These are phyloP conservation scores for Melanostoma scalare DNA, from an alignment of 2,888 invertebrate genomes.

Conservation along the genomic window DNA sequence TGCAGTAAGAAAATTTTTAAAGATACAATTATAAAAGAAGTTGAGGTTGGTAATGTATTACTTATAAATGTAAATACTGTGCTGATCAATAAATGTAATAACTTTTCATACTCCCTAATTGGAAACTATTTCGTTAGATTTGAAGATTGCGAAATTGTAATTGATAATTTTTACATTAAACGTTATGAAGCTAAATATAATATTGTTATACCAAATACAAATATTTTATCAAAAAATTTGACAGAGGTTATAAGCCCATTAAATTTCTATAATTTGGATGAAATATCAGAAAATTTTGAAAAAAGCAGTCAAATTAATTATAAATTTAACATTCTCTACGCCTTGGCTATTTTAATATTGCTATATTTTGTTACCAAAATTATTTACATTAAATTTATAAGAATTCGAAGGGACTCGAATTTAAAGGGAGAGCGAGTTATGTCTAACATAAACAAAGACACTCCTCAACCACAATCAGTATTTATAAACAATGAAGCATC, in stretches of 20 bases:
- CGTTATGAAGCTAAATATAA: constrained; percentile 18
- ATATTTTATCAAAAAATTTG: constrained; percentile 17
- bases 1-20: constrained; percentile 15
- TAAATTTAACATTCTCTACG: constrained; percentile 7
- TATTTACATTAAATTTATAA: constrained; percentile 15
- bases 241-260: constrained; percentile 5
- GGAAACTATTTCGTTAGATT: constrained; percentile 22
- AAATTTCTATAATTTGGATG: constrained; percentile 11
- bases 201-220: constrained; percentile 41
- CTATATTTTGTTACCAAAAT: constrained; percentile 9
- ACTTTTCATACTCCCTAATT: constrained; percentile 22
- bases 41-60: constrained; percentile 18
- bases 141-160: constrained; percentile 26
- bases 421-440: constrained; percentile 3
- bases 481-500: too few relatives aligned
- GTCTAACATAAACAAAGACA: too few relatives aligned
- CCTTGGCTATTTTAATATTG: constrained; percentile 7
- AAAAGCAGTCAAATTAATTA: constrained; percentile 10
- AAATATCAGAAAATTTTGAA: constrained; percentile 18
- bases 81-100: constrained; percentile 22
- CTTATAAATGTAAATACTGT: constrained; percentile 36
- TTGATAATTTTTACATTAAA: constrained; percentile 29
- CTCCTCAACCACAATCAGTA: too few relatives aligned
- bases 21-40: constrained; percentile 18
- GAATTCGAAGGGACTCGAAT: constrained; percentile 15